Evolutionary conservation across 2,888 invertebrate genomes (phyloP), one percentile per base, ranked within the genome.

Genomic region (Darwinula stevensoni): DNA sequence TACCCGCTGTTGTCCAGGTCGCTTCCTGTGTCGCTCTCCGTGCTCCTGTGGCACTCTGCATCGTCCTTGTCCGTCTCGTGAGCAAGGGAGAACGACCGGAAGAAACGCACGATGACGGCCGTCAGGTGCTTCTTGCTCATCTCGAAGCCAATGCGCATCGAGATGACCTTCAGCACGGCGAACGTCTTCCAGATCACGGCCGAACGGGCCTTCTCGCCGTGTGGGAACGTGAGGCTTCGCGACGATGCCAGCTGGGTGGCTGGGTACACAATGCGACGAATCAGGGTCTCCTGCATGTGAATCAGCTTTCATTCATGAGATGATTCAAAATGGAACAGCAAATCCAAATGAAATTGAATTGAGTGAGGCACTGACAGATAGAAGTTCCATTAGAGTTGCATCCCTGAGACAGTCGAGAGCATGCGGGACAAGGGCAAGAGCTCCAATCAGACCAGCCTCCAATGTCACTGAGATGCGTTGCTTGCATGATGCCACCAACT

Each of bases 381-480:
- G 54, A 39, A 75, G 67, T 44, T 80, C 76, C 76, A 82, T 80
- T 9, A 86, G 57, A 34, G 71, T 70, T 11, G 65, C 62, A 47
- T 84, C 80, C 4, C 67, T 67, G 45, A 86, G 60, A 46, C 67
- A 74, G 0, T 78, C 73, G 43, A 78, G 59, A 13, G 78, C 61
- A 43, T 69, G 66, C 46, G 73, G 71, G 31, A 84, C 48, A 18
- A 84, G 55, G 36, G 73, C 69, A 37, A 84, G 50, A 34, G 74
- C 72, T 2, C 80, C 78, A 26, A 84, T 67, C 4, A 82, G 59
- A 3, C 78, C 82, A 13, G 76, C 76, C 57, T 91, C 91, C 31
- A 84, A 57, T 45, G 73, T 74, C 3, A 64, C 54, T 0, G 80
- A 80, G 39, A 88, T 53, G 38, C 75, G 65, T 36, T 69, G 63